Evolutionary conservation across 2,888 invertebrate species (phyloP), one percentile per base, ranked within the genome.

Genomic region (Nowickia ferox): DNA sequence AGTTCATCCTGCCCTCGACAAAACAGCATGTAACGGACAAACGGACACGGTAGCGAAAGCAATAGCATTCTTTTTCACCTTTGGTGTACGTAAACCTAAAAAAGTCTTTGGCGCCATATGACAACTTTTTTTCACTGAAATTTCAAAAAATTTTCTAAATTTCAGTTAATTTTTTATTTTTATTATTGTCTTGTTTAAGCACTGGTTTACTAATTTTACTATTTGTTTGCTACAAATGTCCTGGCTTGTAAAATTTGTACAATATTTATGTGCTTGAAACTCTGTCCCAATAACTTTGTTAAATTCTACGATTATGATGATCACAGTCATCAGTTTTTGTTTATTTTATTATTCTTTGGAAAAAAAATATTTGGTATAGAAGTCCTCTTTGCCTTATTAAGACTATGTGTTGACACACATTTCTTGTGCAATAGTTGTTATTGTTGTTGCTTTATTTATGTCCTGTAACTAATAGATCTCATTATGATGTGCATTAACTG

Each of bases 401-500:
- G n/a, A 17, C 46, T 44, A 42, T 79, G 74, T 74, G 81, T 86
- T 87, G 81, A 82, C 81, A 76, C 46, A 83, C 44, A 78, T 84
- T 80, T 84, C 51, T 59, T 68, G 68, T 48, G 44, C 10, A 11
- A 55, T 72, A 13, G 57, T 59, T 59, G 11, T 42, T 38, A 13
- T 48, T 77, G 57, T 40, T 57, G 66, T 42, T 59, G 38, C 19
- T 53, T 83, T 81, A 80, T 87, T 88, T 88, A 88, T 88, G 83
- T 80, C 87, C 88, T 84, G 83, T 87, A 71, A 88, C 87, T 87
- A 88, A 88, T 88, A 80, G 87, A 69, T 78, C 80, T 87, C 88
- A 88, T 88, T 88, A 88, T 87, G 84, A 84, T 77, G 84, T 84
- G 84, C 88, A 87, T 88, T 88, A 86, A 88, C 86, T 68, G 85